Base-by-base conservation (phyloP, 2,797 vertebrate species). In the Tachyglossus aculeatus region DNA sequence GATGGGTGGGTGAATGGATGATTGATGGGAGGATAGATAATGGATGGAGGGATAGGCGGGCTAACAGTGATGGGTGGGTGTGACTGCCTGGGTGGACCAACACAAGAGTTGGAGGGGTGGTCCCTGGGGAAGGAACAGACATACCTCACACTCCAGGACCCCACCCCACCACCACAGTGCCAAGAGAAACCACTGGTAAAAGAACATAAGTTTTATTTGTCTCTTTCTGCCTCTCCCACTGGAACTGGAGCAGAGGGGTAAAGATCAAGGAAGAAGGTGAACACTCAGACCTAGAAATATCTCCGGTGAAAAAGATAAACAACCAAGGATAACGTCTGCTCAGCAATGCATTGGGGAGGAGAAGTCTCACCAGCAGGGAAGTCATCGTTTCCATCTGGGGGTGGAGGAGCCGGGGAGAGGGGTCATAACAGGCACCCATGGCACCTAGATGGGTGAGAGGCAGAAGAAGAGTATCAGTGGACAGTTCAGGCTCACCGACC, bases 391-490 rank as follows among this genome's bases (percentile, higher is more conserved):
- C 10, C 33, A 16, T 33, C 33, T 19, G 37, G 48, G 43, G 47
- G 36, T 67, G 44, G 36, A 61, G 27, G 9, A 63, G 5, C 29
- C 45, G 18, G 37, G 48, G 9, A 6, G 10, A n/a, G 52, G 9
- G 48, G 16, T 27, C 16, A 24, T 27, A 18, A 19, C 31, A 71
- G 56, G 21, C 45, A 18, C 19, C 10, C 18, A 31, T 13, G 47
- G 10, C 10, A 25, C 78, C 82, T 87, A 38, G 40, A 68, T 73
- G 59, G 67, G 5, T 76, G 50, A 71, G 4, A 38, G 31, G 12
- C 4, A 13, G 14, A 3, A 2, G 16, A 6, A 65, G 56, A 80
- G 52, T 38, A 27, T 13, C 2, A 1, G 10, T 18, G 18, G 14
- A 22, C 19, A 3, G 6, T 33, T 18, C 7, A 12, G 50, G 27